Evolutionary conservation across 1,140 invertebrate species (phyloP).

Genomic region (Oppia nitens): DNA sequence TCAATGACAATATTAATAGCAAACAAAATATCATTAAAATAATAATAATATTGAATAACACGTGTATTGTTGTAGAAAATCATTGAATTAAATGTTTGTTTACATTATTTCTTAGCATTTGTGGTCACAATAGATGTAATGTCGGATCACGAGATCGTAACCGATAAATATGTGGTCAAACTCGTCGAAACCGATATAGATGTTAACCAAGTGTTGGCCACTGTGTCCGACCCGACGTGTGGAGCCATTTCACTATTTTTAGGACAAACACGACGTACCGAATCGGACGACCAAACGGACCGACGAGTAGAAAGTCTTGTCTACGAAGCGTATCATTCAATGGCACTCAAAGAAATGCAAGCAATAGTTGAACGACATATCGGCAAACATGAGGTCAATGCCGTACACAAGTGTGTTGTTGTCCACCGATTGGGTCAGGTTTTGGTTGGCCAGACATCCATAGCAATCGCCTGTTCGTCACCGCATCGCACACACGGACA

Average conservation of each 20-base stretch:
- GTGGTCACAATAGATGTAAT: too few relatives aligned
- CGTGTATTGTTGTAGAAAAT: too few relatives aligned
- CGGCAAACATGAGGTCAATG: conserved; percentile 45
- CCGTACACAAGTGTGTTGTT: conserved; percentile 50
- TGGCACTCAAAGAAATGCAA: conserved; percentile 64
- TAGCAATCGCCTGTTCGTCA: conserved; percentile 75
- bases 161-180: conserved; percentile 32
- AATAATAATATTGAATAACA: too few relatives aligned
- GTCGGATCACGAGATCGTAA: too few relatives aligned
- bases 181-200: conserved; percentile 47
- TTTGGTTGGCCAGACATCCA: conserved; percentile 68
- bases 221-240: conserved; percentile 50
- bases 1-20: too few relatives aligned
- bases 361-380: conserved; percentile 55
- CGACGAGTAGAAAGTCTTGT: conserved; percentile 53
- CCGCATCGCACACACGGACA: conserved; percentile 65
- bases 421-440: conserved; percentile 66
- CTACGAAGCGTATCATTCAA: conserved; percentile 83
- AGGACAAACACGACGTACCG: conserved; percentile 76
- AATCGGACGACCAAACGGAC: conserved; percentile 45
- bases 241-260: conserved; percentile 77
- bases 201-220: conserved; percentile 44
- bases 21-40: too few relatives aligned
- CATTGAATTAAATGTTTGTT: too few relatives aligned
- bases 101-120: too few relatives aligned